phyloP scores from a whole-genome alignment of 35 echinoderm and acorn worm genomes.

The Ophiothrix spiculata region DNA sequence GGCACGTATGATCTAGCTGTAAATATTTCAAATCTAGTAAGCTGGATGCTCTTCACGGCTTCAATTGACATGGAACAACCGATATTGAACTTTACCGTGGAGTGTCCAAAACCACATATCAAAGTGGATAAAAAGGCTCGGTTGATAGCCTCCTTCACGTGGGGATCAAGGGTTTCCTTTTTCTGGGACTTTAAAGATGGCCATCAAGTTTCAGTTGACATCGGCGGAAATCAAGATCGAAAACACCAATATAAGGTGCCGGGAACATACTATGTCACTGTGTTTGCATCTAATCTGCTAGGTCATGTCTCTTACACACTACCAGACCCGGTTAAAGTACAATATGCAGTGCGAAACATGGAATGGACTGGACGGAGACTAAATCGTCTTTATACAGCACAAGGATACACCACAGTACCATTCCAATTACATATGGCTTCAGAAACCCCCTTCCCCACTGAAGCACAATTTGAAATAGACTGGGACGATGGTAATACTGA shows the following conservation, averaged over 20 bases:
- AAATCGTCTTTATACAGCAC: conserved; percentile 42
- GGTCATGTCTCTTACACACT: conserved; percentile 36
- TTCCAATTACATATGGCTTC: conserved; percentile 58
- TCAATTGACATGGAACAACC: conserved; percentile 84
- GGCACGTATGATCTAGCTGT: conserved; percentile 66
- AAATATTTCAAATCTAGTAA: conserved; percentile 85
- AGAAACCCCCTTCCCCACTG: conserved; percentile 67
- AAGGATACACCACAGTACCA: conserved; percentile 48
- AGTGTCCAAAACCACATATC: conserved; percentile 44
- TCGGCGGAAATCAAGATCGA: conserved; percentile 29
- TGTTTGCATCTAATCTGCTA: conserved; percentile 67
- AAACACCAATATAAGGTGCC: conserved; percentile 58
- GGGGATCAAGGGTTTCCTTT: conserved; percentile 78
- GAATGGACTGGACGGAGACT: conserved; percentile 63
- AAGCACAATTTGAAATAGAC: conserved; percentile 58
- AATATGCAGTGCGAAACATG: conserved; percentile 71
- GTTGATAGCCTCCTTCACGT: conserved; percentile 50
- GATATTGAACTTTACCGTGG: conserved; percentile 50
- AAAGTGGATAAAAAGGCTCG: conserved; percentile 43
- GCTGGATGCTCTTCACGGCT: conserved; percentile 66
- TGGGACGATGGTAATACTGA: conserved; percentile 55
- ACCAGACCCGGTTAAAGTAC: conserved; percentile 56
- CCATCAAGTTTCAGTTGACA: conserved; percentile 28
- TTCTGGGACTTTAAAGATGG: conserved; percentile 87
- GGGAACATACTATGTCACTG: conserved; percentile 60